These are phyloP conservation scores for Selene dorsalis DNA, from an alignment of 2,797 vertebrate genomes.

Conservation along the genomic window DNA sequence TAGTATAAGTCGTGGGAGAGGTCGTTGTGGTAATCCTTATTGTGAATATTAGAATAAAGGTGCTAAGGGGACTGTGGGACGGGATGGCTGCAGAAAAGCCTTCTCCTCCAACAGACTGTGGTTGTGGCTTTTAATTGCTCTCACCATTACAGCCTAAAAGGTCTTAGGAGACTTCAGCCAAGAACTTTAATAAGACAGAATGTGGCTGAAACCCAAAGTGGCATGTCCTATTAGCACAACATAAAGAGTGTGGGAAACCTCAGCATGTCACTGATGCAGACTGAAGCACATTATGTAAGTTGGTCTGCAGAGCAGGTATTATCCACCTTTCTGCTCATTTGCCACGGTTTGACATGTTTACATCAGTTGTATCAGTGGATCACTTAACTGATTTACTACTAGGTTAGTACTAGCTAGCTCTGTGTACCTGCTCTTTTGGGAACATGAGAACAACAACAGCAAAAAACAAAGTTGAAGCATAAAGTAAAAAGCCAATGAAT, in stretches of 20 bases:
- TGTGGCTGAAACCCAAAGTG: constrained; percentile 43
- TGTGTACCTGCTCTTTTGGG: neutral
- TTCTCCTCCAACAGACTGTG: neutral
- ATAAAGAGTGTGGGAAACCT: constrained; percentile 32
- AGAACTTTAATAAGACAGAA: constrained; percentile 68
- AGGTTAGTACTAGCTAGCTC: constrained; percentile 16
- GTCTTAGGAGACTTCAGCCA: constrained; percentile 30
- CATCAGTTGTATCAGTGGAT: constrained; percentile 12
- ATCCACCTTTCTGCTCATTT: constrained; percentile 39
- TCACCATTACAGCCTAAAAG: constrained; percentile 41
- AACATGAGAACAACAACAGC: constrained; percentile 1
- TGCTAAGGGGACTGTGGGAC: constrained; percentile 13
- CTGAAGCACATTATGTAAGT: constrained; percentile 37
- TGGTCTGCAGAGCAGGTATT: constrained; percentile 28
- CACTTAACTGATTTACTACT: constrained; percentile 16
- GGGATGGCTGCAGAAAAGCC: constrained; percentile 17
- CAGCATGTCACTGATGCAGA: constrained; percentile 32
- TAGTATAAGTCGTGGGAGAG: too few species aligned
- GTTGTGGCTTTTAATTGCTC: constrained; percentile 66
- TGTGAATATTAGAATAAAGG: constrained; percentile 16
- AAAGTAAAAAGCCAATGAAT: neutral
- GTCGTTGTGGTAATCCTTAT: too few species aligned
- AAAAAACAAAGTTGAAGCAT: neutral
- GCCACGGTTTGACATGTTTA: constrained; percentile 18
- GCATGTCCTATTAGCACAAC: constrained; percentile 59